Evolutionary conservation across 2,113 vertebrate species (phyloP), one percentile per base, ranked within the genome.

Genomic region (Melospiza georgiana): DNA sequence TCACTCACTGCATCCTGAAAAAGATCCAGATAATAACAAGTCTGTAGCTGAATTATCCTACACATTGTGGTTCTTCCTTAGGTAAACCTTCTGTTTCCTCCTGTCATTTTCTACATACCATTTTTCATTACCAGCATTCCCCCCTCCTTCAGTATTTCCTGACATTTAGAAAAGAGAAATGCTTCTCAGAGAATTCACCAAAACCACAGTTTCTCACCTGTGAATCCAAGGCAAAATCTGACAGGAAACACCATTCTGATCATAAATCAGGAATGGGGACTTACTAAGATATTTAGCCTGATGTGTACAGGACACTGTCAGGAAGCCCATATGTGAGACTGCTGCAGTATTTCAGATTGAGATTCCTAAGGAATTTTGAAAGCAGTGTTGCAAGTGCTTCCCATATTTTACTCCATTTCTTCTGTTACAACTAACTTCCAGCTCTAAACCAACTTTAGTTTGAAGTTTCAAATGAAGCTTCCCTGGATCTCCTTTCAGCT

Each of bases 21-120:
- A 57, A 25, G 39, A 67, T 39, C 19, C 0, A 0, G 39, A 44
- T 41, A 12, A 33, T 27, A 23, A 3, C 43, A 27, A 22, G 15
- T 28, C n/a, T 66, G 31, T 9, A 46, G 25, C 4, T 85, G 25
- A 69, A 48, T 69, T 69, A 48, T 33, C 31, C 15, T 49, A 9
- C 8, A 22, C 8, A 4, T 35, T 46, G 13, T 57, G 12, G 1
- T 43, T 39, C 8, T 11, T 13, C 21, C 30, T 62, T 51, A 7
- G 23, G 48, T 49, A 12, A 49, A 23, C 23, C 23, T 49, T 49
- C n/a, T 1, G 2, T 39, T 90, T 80, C 48, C 16, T 84, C 21
- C 31, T 52, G 22, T 25, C 4, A 15, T 86, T 87, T 87, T 48
- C 63, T 18, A 28, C n/a, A 11, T 1, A 7, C 1, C 15, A 25